Base-by-base conservation (phyloP, 2,797 vertebrate species). In the Philypnodon macrostomus region DNA sequence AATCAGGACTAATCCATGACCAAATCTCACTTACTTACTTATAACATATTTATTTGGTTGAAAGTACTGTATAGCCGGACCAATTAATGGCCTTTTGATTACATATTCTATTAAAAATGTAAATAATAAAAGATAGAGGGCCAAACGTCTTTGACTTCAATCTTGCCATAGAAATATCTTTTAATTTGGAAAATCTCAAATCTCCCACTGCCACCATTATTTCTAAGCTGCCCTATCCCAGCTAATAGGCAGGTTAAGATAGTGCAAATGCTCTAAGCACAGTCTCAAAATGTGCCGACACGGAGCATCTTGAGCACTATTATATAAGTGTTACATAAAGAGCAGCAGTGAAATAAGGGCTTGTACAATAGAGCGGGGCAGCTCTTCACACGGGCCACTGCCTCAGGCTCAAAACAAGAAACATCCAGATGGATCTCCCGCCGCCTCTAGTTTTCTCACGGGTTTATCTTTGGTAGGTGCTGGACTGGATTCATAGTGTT, bases 261-360 rank as follows among this genome's bases (percentile, higher is more conserved):
- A 58, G 13, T 41, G 26, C 47, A 29, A 59, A 54, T 23, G 41
- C 12, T 41, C 39, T 44, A 13, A 41, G 34, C 64, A 55, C 48
- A n/a, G 10, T 27, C 59, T 17, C 35, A 47, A 65, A 65, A 38
- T 53, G 29, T 51, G 53, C 53, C 34, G 15, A 29, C 40, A 53
- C 38, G 12, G 33, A 18, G 15, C 31, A 45, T 36, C 44, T 58
- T 58, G 27, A 68, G 47, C 19, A 27, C 42, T 56, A 48, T 81
- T 77, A 75, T 53, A 46, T 69, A 74, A 80, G 26, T 53, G 34
- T 71, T 65, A 70, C 62, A 72, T 72, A 75, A 79, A 78, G 61
- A 72, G 50, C 17, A 38, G 60, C 64, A 58, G 19, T 26, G 53
- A 67, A 50, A 38, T 56, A 49, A 61, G 34, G 50, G 37, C 32